Conservation (phyloP, 1,140 invertebrate species). For the Panulirus ornatus region DNA sequence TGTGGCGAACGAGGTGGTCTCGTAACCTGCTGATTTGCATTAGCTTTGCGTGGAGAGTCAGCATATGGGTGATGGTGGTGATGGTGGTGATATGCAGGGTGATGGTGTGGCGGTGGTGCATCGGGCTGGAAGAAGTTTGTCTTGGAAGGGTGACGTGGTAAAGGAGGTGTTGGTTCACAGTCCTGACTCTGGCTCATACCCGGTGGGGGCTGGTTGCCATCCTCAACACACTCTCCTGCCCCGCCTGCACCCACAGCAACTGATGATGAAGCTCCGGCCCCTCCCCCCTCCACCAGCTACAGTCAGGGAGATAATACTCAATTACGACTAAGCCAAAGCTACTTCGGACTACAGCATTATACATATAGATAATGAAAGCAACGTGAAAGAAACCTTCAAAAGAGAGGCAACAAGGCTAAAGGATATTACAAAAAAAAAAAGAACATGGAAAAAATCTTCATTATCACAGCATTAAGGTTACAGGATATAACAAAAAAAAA, state of each 20-base stretch:
- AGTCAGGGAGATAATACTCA: slow-evolving; percentile 49
- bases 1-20: slow-evolving; percentile 69
- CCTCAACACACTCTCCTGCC: slow-evolving; percentile 58
- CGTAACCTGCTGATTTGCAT: slow-evolving; percentile 56
- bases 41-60: slow-evolving; percentile 63
- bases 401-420: not conserved
- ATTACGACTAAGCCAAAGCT: slow-evolving; percentile 49
- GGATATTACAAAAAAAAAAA: not conserved
- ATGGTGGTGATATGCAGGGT: slow-evolving; percentile 71
- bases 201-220: slow-evolving; percentile 77
- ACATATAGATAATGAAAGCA: not conserved
- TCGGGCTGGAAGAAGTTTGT: slow-evolving; percentile 93
- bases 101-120: slow-evolving; percentile 69
- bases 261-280: slow-evolving; percentile 46
- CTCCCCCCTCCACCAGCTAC: slow-evolving; percentile 74
- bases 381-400: not conserved
- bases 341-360: not conserved
- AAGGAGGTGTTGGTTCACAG: slow-evolving; percentile 93
- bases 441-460: too few relatives aligned
- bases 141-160: slow-evolving; percentile 93
- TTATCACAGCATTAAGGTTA: too few relatives aligned
- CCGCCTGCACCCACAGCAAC: slow-evolving; percentile 57
- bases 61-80: slow-evolving; percentile 69
- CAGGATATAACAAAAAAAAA: not conserved
- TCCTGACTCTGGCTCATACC: slow-evolving; percentile 89